Evolutionary conservation across 2,113 vertebrate species (phyloP), one percentile per base, ranked within the genome.

Genomic region (Danionella cerebrum): DNA sequence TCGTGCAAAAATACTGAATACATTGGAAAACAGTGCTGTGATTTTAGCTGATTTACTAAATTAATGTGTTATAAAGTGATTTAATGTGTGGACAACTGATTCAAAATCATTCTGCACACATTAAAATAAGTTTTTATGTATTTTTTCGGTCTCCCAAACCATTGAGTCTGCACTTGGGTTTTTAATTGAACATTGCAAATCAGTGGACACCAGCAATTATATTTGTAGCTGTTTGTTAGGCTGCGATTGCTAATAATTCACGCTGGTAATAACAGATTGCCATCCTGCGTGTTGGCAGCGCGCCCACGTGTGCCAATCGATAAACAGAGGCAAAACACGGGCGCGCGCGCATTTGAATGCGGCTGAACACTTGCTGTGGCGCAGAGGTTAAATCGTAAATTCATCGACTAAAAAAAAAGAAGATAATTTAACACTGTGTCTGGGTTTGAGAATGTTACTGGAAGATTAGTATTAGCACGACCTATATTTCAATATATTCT

Each of bases 311-410:
- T 36, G 4, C 59, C 41, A 48, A 64, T 64, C 60, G 29, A 64
- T 64, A 48, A 64, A 64, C 60, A 50, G 59, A 48, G 48, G 16
- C 60, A 64, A 64, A 64, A 48, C 42, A 64, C 60, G 27, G 42
- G 60, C 60, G 60, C 42, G 59, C 60, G 44, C n/a, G 42, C 8
- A 48, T 64, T 64, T 64, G 29, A 64, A 64, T 64, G 60, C 60
- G 29, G 60, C 29, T 48, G 60, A 64, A 64, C 44, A 64, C 27
- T 64, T 50, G 44, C 60, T 36, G 19, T 64, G 60, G 44, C 29
- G 10, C 27, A 64, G 44, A 50, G 60, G 60, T 64, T 64, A 64
- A 48, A 64, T 64, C 60, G 44, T 48, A 64, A 64, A 64, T 48
- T 64, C 60, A 64, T 36, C 35, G n/a, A n/a, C n/a, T n/a, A n/a